These are phyloP conservation scores for Pararge aegeria DNA, from an alignment of 1,140 invertebrate species.

Conservation along the genomic window DNA sequence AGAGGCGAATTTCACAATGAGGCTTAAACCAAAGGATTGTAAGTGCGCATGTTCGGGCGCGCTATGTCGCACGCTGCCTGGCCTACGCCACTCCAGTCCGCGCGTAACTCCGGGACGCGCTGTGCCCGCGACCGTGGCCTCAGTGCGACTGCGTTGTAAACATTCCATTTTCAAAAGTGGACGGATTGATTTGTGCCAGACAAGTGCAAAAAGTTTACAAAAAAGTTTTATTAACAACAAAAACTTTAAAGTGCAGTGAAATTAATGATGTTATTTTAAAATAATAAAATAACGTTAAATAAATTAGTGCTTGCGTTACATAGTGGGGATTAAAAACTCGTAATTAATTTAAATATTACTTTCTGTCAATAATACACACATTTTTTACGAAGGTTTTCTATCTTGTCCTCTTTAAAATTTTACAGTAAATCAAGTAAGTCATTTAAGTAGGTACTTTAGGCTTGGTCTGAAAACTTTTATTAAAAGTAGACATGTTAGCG, in stretches of 20 bases:
- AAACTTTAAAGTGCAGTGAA: constrained; percentile 13
- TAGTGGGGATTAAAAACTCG: background rate
- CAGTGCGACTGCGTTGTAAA: constrained; percentile 31
- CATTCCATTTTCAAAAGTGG: constrained; percentile 28
- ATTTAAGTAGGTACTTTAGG: too few relatives aligned
- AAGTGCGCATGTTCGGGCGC: constrained; percentile 63
- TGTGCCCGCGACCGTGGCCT: constrained; percentile 29
- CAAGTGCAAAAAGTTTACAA: constrained; percentile 23
- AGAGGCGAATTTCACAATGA: constrained; percentile 59
- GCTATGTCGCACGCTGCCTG: constrained; percentile 39
- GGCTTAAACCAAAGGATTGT: constrained; percentile 52
- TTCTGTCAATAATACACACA: too few relatives aligned
- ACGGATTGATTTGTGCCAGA: constrained; percentile 19
- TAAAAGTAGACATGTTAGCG: too few relatives aligned
- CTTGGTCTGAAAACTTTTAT: too few relatives aligned
- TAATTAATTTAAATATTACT: background rate
- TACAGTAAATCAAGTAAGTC: too few relatives aligned
- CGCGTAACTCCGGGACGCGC: constrained; percentile 37
- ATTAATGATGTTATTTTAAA: background rate
- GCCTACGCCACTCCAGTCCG: constrained; percentile 51
- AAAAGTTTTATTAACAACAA: constrained; percentile 7
- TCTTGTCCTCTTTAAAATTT: too few relatives aligned
- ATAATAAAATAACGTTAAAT: background rate
- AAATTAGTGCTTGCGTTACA: background rate
- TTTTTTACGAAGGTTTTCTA: too few relatives aligned